A percentile compares a stretch with the other conserved stretches of the same genome.
Conservation (phyloP, 2,797 vertebrate species). For the Lacerta agilis region DNA sequence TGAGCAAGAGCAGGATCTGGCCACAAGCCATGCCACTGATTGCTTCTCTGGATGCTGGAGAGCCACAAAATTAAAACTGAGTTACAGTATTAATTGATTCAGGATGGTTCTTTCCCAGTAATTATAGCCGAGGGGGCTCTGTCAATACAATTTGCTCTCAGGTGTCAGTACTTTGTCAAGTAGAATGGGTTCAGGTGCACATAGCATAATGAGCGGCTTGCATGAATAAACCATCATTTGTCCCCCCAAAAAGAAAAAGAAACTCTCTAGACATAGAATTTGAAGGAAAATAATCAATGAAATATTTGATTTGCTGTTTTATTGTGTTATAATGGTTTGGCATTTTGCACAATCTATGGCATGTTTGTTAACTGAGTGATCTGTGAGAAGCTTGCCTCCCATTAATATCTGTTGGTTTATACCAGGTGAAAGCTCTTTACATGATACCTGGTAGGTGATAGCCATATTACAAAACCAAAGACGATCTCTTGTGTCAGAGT, state of each 20-base stretch:
- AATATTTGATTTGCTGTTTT: background rate
- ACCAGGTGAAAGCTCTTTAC: background rate
- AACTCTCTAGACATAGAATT: background rate
- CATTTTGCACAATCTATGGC: background rate
- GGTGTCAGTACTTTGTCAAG: constrained; percentile 43
- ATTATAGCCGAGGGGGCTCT: constrained; percentile 56
- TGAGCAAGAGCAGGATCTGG: constrained; percentile 24
- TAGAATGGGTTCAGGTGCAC: constrained; percentile 48
- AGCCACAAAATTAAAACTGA: constrained; percentile 63
- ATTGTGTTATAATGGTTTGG: background rate
- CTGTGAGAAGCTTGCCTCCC: background rate
- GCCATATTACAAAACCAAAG: background rate
- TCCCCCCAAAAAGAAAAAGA: background rate
- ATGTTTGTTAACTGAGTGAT: background rate
- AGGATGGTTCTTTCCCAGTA: constrained; percentile 49
- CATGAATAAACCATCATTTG: constrained; percentile 17
- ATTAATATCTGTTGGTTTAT: background rate
- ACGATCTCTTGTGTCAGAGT: background rate
- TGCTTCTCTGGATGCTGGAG: constrained; percentile 46
- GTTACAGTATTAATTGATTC: constrained; percentile 66
- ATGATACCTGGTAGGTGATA: background rate
- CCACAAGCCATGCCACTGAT: constrained; percentile 26
- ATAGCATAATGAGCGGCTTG: constrained; percentile 35
- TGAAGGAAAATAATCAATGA: background rate
- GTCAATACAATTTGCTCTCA: constrained; percentile 63